A percentile compares a stretch with the other conserved stretches of the same genome.
Conservation (phyloP, 2,888 invertebrate genomes). For the Latheticus oryzae region DNA sequence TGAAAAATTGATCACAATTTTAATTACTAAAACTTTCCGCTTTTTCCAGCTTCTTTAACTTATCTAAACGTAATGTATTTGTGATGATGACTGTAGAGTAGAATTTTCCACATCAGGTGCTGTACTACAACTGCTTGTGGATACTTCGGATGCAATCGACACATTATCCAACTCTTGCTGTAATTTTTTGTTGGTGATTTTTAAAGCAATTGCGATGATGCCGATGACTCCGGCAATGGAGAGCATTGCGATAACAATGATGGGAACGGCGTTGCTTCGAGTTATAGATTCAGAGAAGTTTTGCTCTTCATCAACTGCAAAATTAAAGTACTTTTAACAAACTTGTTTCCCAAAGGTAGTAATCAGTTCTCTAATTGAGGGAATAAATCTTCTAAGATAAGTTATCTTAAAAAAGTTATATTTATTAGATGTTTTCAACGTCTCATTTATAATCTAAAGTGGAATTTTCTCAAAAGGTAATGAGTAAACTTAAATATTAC, state of each 20-base stretch:
- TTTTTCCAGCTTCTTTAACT: neutral
- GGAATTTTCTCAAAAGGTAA: too few species aligned
- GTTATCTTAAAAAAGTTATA: too few species aligned
- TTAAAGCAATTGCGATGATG: slow-evolving; percentile 69
- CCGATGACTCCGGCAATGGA: slow-evolving; percentile 72
- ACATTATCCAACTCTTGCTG: slow-evolving; percentile 67
- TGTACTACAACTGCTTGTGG: slow-evolving; percentile 59
- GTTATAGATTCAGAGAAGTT: slow-evolving; percentile 1
- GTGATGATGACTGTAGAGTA: too few species aligned
- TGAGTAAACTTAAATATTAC: too few species aligned
- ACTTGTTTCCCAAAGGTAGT: too few species aligned
- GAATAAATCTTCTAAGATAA: too few species aligned
- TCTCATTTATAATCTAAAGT: too few species aligned
- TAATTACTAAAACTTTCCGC: too few species aligned
- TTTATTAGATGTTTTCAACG: too few species aligned
- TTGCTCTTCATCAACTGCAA: slow-evolving; percentile 54
- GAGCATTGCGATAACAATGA: slow-evolving; percentile 68
- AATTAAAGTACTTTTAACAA: slow-evolving; percentile 20
- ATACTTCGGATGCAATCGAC: slow-evolving; percentile 58
- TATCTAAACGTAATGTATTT: slow-evolving; percentile 21
- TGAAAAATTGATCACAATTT: too few species aligned
- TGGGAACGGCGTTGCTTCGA: slow-evolving; percentile 52
- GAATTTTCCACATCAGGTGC: slow-evolving; percentile 52
- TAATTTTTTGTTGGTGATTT: slow-evolving; percentile 67
- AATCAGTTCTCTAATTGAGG: too few species aligned